Evolutionary conservation across 2,113 vertebrate genomes (phyloP).

Genomic region (Ctenomys sociabilis): DNA sequence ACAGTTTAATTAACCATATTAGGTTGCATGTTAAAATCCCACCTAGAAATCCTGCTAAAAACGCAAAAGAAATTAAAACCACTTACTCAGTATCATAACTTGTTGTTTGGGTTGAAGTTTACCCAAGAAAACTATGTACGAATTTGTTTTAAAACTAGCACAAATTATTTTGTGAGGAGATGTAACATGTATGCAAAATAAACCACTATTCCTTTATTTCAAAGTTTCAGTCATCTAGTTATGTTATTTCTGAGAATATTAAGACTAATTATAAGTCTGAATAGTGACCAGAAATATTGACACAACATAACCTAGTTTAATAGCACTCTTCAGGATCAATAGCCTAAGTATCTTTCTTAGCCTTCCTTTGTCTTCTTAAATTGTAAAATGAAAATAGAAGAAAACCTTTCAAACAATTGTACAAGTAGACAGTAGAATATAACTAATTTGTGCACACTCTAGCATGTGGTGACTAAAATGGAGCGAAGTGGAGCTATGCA

Average conservation of each 20-base stretch:
- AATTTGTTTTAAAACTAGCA: conserved; percentile 18
- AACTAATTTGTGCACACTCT: conserved; percentile 25
- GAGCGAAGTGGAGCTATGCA: not conserved
- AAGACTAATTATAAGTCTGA: conserved; percentile 24
- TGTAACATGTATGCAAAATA: not conserved
- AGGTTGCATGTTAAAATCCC: not conserved
- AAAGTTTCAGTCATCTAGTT: conserved; percentile 41
- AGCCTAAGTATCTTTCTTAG: not conserved
- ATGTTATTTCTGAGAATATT: not conserved
- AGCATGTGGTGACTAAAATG: not conserved
- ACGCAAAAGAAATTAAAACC: conserved; percentile 34
- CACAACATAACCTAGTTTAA: not conserved
- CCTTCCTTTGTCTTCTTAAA: not conserved
- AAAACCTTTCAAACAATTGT: not conserved
- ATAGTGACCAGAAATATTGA: conserved; percentile 11
- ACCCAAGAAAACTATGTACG: not conserved
- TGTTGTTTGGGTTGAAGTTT: not conserved
- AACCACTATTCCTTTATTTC: not conserved
- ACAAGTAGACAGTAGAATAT: not conserved
- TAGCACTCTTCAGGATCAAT: not conserved
- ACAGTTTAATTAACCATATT: not conserved
- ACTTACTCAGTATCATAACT: conserved; percentile 45
- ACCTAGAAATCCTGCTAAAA: conserved; percentile 39
- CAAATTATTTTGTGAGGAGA: conserved; percentile 8
- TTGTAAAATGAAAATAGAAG: not conserved